These are phyloP conservation scores for Manacus vitellinus DNA, from an alignment of 2,113 vertebrate genomes.

Conservation along the genomic window DNA sequence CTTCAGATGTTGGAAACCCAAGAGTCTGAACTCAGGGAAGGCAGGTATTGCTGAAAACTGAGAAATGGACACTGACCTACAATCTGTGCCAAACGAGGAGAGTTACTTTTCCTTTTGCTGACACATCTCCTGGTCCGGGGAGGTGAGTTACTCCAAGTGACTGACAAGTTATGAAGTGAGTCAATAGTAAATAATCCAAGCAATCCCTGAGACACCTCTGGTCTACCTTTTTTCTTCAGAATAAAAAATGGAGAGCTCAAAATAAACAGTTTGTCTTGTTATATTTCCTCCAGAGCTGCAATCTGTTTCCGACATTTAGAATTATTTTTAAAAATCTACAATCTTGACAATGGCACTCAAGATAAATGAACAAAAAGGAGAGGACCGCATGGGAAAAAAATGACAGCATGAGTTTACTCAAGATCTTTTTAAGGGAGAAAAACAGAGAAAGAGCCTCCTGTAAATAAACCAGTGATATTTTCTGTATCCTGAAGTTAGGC, in stretches of 20 bases:
- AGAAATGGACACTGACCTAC: not conserved
- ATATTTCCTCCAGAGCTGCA: not conserved
- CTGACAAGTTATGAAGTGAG: not conserved
- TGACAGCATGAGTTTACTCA: not conserved
- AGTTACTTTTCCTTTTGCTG: constrained; percentile 15
- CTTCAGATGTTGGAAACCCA: not conserved
- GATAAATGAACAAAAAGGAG: not conserved
- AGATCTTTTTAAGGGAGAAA: not conserved
- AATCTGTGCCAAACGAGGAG: not conserved
- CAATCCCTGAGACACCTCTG: not conserved
- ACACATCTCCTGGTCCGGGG: not conserved
- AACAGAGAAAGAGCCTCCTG: not conserved
- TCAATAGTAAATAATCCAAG: not conserved
- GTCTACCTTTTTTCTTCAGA: not conserved
- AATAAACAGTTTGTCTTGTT: constrained; percentile 1
- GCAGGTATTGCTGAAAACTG: not conserved
- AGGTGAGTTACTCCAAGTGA: not conserved
- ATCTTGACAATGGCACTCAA: not conserved
- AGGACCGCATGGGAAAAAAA: not conserved
- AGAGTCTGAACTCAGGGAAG: not conserved
- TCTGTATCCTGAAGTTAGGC: not conserved
- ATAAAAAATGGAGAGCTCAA: constrained; percentile 1
- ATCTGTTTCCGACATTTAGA: constrained; percentile 17
- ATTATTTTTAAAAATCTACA: not conserved
- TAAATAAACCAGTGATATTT: not conserved